Conservation (phyloP, 2,888 invertebrate species). For the Tridacna gigas region DNA sequence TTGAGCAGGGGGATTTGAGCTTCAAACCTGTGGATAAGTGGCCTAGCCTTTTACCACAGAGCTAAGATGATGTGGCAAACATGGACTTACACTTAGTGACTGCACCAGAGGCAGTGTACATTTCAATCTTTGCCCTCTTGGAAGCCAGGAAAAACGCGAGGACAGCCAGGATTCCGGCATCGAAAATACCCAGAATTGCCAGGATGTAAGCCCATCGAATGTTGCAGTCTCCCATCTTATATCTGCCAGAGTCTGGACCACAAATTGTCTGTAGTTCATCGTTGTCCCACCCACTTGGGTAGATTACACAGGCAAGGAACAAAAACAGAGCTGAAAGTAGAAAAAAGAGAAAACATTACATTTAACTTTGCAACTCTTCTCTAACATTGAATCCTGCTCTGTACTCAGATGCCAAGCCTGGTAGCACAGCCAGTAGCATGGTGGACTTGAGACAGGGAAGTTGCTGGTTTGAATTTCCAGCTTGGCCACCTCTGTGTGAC, state of each 20-base stretch:
- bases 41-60: too few species aligned
- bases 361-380: neutral
- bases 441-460: too few species aligned
- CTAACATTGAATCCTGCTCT: too few species aligned
- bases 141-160: constrained; percentile 97
- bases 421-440: too few species aligned
- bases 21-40: too few species aligned
- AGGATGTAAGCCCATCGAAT: constrained; percentile 93
- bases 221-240: constrained; percentile 92
- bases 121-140: constrained; percentile 87
- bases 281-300: constrained; percentile 96
- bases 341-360: constrained; percentile 3
- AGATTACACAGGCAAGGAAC: constrained; percentile 94
- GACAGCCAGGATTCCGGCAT: constrained; percentile 93
- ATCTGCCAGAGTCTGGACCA: constrained; percentile 88
- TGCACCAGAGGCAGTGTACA: constrained; percentile 73
- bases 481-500: too few species aligned
- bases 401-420: too few species aligned
- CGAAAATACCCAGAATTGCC: constrained; percentile 94
- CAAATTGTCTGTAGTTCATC: constrained; percentile 93
- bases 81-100: constrained; percentile 81
- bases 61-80: neutral
- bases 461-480: too few species aligned
- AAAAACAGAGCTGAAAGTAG: constrained; percentile 91
- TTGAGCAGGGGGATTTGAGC: too few species aligned